Conservation (phyloP, 2,888 invertebrate genomes). For the Charanyca ferruginea region DNA sequence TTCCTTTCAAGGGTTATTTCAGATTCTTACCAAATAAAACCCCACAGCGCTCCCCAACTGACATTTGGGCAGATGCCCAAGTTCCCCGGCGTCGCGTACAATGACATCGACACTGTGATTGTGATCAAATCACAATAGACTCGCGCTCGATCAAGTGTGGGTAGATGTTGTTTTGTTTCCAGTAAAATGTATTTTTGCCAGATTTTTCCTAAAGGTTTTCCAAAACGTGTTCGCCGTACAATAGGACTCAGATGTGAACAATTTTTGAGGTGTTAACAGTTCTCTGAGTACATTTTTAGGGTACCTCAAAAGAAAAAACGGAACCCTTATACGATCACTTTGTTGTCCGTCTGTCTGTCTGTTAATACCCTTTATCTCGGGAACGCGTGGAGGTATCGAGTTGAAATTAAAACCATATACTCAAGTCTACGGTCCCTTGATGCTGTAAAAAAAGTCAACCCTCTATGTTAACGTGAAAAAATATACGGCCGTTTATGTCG, state of each 20-base stretch:
- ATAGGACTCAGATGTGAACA: neutral
- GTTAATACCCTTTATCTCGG: too few species aligned
- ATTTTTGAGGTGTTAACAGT: neutral
- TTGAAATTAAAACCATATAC: too few species aligned
- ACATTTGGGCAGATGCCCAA: conserved; percentile 49
- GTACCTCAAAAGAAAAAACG: too few species aligned
- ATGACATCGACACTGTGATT: conserved; percentile 35
- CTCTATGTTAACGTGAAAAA: too few species aligned
- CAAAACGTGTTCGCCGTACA: conserved; percentile 4
- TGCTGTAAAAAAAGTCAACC: too few species aligned
- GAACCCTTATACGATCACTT: too few species aligned
- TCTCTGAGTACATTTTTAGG: too few species aligned
- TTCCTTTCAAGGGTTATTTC: neutral
- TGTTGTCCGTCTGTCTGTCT: too few species aligned
- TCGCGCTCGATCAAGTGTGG: conserved; percentile 39
- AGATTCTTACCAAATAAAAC: neutral
- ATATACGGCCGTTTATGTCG: too few species aligned
- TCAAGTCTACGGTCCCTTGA: too few species aligned
- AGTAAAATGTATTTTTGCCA: neutral
- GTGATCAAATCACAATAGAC: conserved; percentile 49
- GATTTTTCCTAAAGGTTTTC: conserved; percentile 15
- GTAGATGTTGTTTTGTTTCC: conserved; percentile 31
- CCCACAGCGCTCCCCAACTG: conserved; percentile 10
- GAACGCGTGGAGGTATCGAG: too few species aligned
- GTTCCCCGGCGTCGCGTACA: conserved; percentile 21